Evolutionary conservation across 37 sponge, comb jelly and placozoan genomes (phyloP).

Genomic region (Agelas oroides): DNA sequence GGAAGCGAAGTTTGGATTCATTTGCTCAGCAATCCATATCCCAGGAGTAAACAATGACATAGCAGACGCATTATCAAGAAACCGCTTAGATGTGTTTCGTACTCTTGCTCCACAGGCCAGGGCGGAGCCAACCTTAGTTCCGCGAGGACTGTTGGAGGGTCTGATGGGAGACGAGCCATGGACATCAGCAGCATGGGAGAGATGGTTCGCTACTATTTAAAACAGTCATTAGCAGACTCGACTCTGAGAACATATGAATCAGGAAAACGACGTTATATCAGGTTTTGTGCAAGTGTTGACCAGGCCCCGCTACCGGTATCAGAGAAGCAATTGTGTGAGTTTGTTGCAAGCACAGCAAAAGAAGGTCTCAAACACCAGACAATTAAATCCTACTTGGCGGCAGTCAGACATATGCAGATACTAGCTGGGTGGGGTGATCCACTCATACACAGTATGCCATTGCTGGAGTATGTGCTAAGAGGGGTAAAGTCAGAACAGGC

Average conservation of each 20-base stretch:
- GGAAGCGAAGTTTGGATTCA: slow-evolving; percentile 11
- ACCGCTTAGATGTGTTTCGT: slow-evolving; percentile 12
- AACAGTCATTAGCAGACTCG: slow-evolving; percentile 28
- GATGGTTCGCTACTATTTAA: slow-evolving; percentile 16
- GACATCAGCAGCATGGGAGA: slow-evolving; percentile 34
- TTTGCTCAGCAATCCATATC: slow-evolving; percentile 25
- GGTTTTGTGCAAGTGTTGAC: background rate
- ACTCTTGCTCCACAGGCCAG: background rate
- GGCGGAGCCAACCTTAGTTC: background rate
- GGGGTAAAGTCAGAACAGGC: too few relatives aligned
- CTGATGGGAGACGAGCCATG: background rate
- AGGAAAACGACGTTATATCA: slow-evolving; percentile 10
- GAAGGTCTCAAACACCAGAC: slow-evolving; percentile 13
- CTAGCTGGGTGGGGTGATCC: background rate
- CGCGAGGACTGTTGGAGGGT: background rate
- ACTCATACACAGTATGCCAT: background rate
- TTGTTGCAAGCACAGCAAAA: slow-evolving; percentile 26
- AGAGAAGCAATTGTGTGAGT: slow-evolving; percentile 23
- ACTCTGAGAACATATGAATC: slow-evolving; percentile 28
- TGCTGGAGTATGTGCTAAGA: slow-evolving; percentile 3
- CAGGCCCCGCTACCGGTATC: slow-evolving; percentile 26
- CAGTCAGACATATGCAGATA: slow-evolving; percentile 35
- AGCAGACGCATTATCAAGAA: slow-evolving; percentile 59
- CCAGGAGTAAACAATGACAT: slow-evolving; percentile 31
- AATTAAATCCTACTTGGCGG: slow-evolving; percentile 41